A percentile compares a stretch with the other conserved stretches of the same genome.
Conservation (phyloP, 2,797 vertebrate genomes). For the Hydrophis major region DNA sequence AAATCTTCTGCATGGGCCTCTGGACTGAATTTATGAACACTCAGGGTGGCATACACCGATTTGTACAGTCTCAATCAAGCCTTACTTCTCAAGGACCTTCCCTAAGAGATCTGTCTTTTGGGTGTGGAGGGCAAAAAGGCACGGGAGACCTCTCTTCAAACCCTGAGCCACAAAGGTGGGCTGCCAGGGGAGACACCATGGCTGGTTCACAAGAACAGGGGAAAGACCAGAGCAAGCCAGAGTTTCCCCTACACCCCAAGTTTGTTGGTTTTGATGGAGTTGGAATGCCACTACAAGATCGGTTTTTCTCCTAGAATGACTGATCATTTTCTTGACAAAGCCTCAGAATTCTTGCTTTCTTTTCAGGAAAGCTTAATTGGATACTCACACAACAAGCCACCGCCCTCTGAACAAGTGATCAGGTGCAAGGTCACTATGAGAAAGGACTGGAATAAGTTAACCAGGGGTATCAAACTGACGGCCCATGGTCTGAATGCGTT, state of each 20-base stretch:
- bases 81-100: background rate
- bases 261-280: background rate
- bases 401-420: background rate
- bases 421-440: background rate
- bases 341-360: background rate
- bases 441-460: background rate
- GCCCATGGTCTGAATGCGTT: fast-evolving
- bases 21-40: background rate
- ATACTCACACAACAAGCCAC: background rate
- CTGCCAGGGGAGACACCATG: background rate
- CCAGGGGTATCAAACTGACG: too few species aligned
- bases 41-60: background rate
- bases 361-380: background rate
- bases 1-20: background rate
- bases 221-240: background rate
- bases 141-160: too few species aligned
- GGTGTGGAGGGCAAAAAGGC: background rate
- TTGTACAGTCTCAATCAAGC: background rate
- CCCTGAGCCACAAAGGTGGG: background rate
- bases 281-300: background rate
- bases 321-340: background rate
- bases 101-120: background rate
- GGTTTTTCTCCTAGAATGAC: background rate
- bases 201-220: background rate
- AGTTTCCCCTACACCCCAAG: too few species aligned